Percentiles rank a stretch among this genome's conserved stretches.
These are phyloP conservation scores for Branchinecta lynchi DNA, from an alignment of 1,140 invertebrate genomes.

Conservation along the genomic window DNA sequence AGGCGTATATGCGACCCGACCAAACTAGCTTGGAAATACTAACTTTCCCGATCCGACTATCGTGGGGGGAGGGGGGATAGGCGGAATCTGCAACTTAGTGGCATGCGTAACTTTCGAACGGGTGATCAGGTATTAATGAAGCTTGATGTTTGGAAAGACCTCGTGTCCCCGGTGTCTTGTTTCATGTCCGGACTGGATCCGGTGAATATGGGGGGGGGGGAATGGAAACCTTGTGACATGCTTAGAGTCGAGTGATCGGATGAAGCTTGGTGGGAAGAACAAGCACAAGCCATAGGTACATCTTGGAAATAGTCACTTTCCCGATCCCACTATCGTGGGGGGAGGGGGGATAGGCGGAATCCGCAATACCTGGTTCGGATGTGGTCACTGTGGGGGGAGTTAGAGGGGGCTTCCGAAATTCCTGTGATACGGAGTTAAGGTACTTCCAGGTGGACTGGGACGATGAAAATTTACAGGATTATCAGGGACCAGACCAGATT, in stretches of 20 bases:
- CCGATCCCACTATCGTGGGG: no score
- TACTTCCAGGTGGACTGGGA: constrained; percentile 2
- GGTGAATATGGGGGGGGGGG: background rate
- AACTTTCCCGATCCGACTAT: constrained; percentile 3
- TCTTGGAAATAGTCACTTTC: no score
- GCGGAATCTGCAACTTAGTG: background rate
- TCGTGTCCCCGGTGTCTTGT: background rate
- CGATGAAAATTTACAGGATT: background rate
- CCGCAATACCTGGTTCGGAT: no score
- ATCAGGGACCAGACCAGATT: background rate
- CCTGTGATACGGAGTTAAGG: background rate
- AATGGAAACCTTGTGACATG: background rate
- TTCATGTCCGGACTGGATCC: background rate
- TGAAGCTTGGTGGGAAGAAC: no score
- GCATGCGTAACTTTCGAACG: background rate
- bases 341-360: no score
- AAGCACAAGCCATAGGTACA: no score
- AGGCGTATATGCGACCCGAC: background rate
- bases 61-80: background rate
- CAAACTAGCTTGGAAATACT: constrained; percentile 1
- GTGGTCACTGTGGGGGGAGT: no score
- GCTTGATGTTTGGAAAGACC: background rate
- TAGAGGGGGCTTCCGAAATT: no score
- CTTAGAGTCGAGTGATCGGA: no score
- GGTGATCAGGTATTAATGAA: constrained; percentile 2